Conservation (phyloP, 2,797 vertebrate genomes). For the Chromobotia macracanthus region DNA sequence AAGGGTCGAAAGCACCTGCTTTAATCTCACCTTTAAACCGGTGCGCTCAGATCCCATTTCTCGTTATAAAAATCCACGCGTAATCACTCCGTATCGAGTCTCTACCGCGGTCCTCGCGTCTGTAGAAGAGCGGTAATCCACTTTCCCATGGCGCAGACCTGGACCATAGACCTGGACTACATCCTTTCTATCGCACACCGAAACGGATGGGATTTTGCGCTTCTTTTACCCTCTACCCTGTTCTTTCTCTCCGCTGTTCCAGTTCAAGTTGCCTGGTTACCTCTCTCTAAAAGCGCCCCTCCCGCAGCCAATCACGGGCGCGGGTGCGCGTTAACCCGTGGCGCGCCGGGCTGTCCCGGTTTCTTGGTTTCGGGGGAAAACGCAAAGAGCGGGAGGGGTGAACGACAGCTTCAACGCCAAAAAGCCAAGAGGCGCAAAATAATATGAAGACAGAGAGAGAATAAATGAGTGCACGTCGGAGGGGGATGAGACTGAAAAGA, state of each 20-base stretch:
- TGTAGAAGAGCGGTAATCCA: constrained; percentile 74
- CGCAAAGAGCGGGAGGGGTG: constrained; percentile 41
- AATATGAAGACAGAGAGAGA: constrained; percentile 39
- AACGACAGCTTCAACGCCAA: constrained; percentile 20
- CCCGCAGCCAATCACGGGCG: constrained; percentile 78
- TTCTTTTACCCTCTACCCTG: constrained; percentile 59
- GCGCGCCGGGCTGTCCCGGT: constrained; percentile 77
- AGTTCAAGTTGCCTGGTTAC: constrained; percentile 72
- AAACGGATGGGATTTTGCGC: constrained; percentile 76
- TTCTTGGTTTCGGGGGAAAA: constrained; percentile 71
- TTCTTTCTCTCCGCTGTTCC: constrained; percentile 67
- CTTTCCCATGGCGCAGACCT: constrained; percentile 76
- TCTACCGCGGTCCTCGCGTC: constrained; percentile 69
- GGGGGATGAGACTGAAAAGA: not conserved
- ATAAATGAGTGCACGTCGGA: too few relatives aligned
- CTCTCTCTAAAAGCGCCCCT: constrained; percentile 75
- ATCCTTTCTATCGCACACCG: constrained; percentile 76
- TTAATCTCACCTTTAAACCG: constrained; percentile 77
- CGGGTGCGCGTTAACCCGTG: constrained; percentile 76
- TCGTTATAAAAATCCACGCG: constrained; percentile 74
- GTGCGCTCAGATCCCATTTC: constrained; percentile 75
- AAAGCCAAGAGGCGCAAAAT: constrained; percentile 53
- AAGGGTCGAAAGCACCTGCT: constrained; percentile 7
- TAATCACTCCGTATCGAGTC: constrained; percentile 63
- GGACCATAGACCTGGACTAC: too few relatives aligned